Percentiles rank a stretch among this genome's conserved stretches.
phyloP scores from a whole-genome alignment of 2,797 vertebrate species.

The Gallirallus australis region DNA sequence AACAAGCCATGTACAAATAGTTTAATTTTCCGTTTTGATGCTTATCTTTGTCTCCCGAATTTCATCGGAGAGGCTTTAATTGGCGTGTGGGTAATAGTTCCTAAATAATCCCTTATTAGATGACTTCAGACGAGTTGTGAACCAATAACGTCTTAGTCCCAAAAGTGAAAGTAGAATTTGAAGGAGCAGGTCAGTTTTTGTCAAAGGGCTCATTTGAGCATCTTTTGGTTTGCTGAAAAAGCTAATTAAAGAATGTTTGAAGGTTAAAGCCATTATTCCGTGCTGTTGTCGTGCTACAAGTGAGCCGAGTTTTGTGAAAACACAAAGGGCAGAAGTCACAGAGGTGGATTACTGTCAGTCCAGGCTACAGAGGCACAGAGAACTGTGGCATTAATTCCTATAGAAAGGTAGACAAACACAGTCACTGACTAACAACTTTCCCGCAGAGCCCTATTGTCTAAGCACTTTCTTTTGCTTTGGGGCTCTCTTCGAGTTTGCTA shows the following conservation, averaged over 20 bases:
- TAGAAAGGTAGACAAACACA: slow-evolving; percentile 78
- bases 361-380: slow-evolving; percentile 58
- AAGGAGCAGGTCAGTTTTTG: slow-evolving; percentile 55
- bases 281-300: slow-evolving; percentile 72
- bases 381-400: slow-evolving; percentile 73
- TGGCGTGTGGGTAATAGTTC: slow-evolving; percentile 57
- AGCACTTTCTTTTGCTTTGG: slow-evolving; percentile 46
- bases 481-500: slow-evolving; percentile 49
- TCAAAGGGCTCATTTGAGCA: slow-evolving; percentile 46
- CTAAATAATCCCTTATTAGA: slow-evolving; percentile 67
- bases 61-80: slow-evolving; percentile 62
- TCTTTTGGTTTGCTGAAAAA: slow-evolving; percentile 60
- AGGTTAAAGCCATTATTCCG: slow-evolving; percentile 79
- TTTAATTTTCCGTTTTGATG: slow-evolving; percentile 70
- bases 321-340: slow-evolving; percentile 74
- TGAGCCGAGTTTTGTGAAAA: slow-evolving; percentile 62
- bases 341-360: slow-evolving; percentile 79
- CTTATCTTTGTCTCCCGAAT: slow-evolving; percentile 64
- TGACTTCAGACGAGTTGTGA: slow-evolving; percentile 66
- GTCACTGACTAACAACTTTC: slow-evolving; percentile 67
- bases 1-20: slow-evolving; percentile 59
- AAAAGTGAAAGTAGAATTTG: slow-evolving; percentile 59
- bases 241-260: slow-evolving; percentile 68
- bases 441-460: slow-evolving; percentile 69
- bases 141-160: slow-evolving; percentile 63